Evolutionary conservation across 2,888 invertebrate genomes (phyloP).

Genomic region (Stenotaenia linearis): DNA sequence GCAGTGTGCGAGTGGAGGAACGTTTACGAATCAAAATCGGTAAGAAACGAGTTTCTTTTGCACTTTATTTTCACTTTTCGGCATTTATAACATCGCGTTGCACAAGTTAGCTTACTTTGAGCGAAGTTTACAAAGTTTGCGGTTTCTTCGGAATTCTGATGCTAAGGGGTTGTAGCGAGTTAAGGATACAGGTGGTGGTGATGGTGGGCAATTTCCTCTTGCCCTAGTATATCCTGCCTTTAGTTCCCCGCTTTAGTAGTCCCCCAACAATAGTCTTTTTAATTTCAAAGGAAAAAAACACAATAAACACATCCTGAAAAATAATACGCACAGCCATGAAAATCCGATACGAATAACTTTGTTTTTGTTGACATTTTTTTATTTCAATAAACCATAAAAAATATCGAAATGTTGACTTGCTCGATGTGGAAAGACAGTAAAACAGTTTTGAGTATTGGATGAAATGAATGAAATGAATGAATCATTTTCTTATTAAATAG

Average conservation of each 20-base stretch:
- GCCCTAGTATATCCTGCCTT: background rate
- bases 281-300: no score
- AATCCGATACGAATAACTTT: background rate
- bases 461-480: background rate
- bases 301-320: no score
- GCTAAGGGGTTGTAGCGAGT: background rate
- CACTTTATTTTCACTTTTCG: background rate
- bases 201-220: background rate
- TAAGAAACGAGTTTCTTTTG: constrained; percentile 51
- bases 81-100: no score
- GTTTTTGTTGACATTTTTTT: background rate
- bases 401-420: no score
- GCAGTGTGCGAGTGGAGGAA: constrained; percentile 82
- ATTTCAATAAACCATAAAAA: no score
- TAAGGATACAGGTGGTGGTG: background rate
- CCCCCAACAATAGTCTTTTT: background rate
- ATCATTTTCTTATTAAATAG: background rate
- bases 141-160: background rate
- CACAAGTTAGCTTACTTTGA: no score
- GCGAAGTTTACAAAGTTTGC: background rate
- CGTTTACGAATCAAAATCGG: constrained; percentile 91
- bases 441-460: background rate
- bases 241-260: background rate
- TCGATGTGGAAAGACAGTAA: no score
- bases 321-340: background rate